Conservation (phyloP, 2,888 invertebrate species). For the Chrysolina americana region DNA sequence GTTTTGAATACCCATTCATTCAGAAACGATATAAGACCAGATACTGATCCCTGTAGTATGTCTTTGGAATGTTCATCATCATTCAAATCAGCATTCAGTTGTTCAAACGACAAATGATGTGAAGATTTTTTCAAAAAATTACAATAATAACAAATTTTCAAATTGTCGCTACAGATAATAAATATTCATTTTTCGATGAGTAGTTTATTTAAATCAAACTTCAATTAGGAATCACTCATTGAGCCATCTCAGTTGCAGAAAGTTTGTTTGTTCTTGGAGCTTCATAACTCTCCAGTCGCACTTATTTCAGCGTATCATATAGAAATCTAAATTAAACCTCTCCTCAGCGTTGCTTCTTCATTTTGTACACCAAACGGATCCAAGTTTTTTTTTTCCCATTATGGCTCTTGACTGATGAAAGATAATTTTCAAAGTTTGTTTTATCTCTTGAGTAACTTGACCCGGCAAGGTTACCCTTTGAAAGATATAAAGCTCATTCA, state of each 20-base stretch:
- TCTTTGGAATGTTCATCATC: too few species aligned
- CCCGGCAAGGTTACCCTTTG: constrained; percentile 4
- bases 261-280: not conserved
- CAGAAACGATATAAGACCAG: too few species aligned
- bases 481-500: not conserved
- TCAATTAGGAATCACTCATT: not conserved
- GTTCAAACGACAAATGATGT: too few species aligned
- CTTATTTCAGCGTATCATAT: constrained; percentile 15
- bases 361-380: constrained; percentile 4
- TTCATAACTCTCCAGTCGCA: constrained; percentile 1
- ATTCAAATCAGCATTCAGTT: too few species aligned
- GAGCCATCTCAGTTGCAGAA: not conserved
- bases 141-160: too few species aligned
- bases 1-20: too few species aligned
- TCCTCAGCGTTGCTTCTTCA: constrained; percentile 3
- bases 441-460: constrained; percentile 13
- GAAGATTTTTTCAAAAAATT: too few species aligned
- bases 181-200: too few species aligned
- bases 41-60: too few species aligned
- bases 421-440: constrained; percentile 9
- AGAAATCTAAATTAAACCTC: constrained; percentile 17
- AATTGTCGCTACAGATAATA: too few species aligned
- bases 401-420: constrained; percentile 15
- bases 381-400: constrained; percentile 3
- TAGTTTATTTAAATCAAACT: not conserved